Evolutionary conservation across 2,113 vertebrate species (phyloP), one percentile per base, ranked within the genome.

Genomic region (Boleophthalmus pectinirostris): DNA sequence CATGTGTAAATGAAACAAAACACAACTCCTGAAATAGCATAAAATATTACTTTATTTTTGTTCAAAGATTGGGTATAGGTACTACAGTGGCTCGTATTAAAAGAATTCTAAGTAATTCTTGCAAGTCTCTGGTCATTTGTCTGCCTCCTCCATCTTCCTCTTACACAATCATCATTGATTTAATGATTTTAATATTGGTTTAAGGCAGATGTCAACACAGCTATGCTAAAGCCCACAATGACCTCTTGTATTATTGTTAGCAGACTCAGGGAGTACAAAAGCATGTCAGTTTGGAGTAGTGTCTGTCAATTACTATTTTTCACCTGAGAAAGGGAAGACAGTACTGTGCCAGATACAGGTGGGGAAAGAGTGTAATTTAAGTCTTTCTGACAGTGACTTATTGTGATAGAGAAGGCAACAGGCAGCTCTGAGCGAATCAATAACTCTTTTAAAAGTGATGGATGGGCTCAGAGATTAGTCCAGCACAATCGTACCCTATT

Each of bases 371-470:
- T 3, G 23, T 2, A 33, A 56, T 73, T 70, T 75, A 3, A 60
- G 14, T 10, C n/a, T 38, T 72, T 6, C 21, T 14, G 51, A 25
- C 43, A 66, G 73, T 66, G 35, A 72, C n/a, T 58, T 72, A 71
- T 68, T 49, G 66, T 73, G 16, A 76, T 5, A 46, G 43, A 54
- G 57, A 70, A 23, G 25, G 25, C 46, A 74, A 60, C 51, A 74
- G 74, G 53, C 51, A 73, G 0, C 66, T 66, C 61, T 58, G 57
- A 23, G 47, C 29, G 25, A 75, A 81, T 85, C 72, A 43, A 68
- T 81, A 70, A 24, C 25, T 79, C 43, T 74, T 77, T 68, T 67
- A 53, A 81, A 82, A 63, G 72, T 75, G 73, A 80, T 46, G 70
- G 72, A 76, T 78, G 77, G 53, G 7, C n/a, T 3, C 12, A 53